A percentile compares a stretch with the other conserved stretches of the same genome.
Conservation (phyloP, 1,140 invertebrate species). For the Littorina saxatilis region DNA sequence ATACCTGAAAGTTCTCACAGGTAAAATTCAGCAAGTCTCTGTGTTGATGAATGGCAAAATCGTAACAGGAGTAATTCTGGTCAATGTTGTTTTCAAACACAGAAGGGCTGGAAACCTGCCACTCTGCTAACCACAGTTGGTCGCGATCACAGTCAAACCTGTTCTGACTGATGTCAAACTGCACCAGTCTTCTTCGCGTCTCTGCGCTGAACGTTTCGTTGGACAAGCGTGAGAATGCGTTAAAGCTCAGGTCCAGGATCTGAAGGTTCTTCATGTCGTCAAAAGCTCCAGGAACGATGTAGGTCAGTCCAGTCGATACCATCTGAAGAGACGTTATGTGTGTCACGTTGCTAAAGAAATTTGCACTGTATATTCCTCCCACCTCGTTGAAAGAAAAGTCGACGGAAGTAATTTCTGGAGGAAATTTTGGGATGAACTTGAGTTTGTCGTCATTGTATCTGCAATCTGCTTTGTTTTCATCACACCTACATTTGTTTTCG, state of each 20-base stretch:
- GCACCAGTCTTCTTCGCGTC: background rate
- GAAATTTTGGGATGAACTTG: too few relatives aligned
- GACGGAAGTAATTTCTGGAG: too few relatives aligned
- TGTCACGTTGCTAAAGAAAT: too few relatives aligned
- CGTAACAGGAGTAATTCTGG: background rate
- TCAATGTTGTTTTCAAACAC: background rate
- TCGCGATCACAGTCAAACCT: constrained; percentile 28
- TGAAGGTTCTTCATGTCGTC: constrained; percentile 13
- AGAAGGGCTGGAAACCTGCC: constrained; percentile 5
- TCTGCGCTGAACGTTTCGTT: background rate
- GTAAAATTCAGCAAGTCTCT: background rate
- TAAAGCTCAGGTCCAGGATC: background rate
- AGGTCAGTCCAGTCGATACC: too few relatives aligned
- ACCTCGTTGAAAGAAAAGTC: too few relatives aligned
- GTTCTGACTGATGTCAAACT: constrained; percentile 4
- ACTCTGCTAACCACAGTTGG: constrained; percentile 25
- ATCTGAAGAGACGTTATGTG: too few relatives aligned
- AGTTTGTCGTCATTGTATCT: too few relatives aligned
- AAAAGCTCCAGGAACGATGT: constrained; percentile 16
- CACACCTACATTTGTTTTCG: too few relatives aligned
- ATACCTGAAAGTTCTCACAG: constrained; percentile 1
- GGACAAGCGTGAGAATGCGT: background rate
- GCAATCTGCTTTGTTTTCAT: too few relatives aligned
- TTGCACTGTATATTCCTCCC: too few relatives aligned
- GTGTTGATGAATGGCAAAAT: background rate